Evolutionary conservation across 2,797 vertebrate genomes (phyloP).

Genomic region (Sparus aurata): DNA sequence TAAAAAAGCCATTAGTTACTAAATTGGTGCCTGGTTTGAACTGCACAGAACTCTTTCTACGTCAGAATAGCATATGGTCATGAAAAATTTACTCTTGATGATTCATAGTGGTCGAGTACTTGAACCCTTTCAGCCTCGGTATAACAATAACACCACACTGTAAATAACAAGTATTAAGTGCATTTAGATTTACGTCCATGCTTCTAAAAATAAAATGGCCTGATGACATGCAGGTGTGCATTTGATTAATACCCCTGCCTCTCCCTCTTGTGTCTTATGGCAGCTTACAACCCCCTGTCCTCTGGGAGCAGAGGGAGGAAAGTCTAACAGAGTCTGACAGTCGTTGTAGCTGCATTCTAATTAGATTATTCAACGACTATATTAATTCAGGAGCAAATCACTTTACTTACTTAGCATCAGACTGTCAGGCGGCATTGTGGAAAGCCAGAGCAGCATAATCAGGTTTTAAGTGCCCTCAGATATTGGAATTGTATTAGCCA

Average conservation of each 20-base stretch:
- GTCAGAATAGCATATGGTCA: neutral
- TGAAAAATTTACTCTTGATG: constrained; percentile 25
- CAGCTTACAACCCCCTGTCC: constrained; percentile 42
- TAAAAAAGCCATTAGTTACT: neutral
- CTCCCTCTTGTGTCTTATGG: constrained; percentile 27
- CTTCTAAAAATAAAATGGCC: constrained; percentile 26
- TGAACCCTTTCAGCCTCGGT: constrained; percentile 17
- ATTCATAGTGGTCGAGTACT: constrained; percentile 20
- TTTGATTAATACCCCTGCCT: constrained; percentile 50
- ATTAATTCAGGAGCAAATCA: constrained; percentile 78
- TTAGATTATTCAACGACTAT: constrained; percentile 71
- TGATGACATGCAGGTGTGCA: constrained; percentile 19
- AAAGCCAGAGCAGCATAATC: constrained; percentile 66
- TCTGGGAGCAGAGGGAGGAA: constrained; percentile 35
- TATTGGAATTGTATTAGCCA: constrained; percentile 66
- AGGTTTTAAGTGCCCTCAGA: constrained; percentile 60
- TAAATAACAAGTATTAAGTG: constrained; percentile 16
- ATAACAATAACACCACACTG: constrained; percentile 4
- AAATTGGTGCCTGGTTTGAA: neutral
- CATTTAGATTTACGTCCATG: constrained; percentile 13
- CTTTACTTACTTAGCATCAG: constrained; percentile 66
- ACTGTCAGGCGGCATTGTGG: constrained; percentile 61
- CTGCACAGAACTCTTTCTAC: neutral
- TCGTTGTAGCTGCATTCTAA: constrained; percentile 64
- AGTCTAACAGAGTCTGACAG: constrained; percentile 70